A percentile compares a stretch with the other conserved stretches of the same genome.
Evolutionary conservation across 2,888 invertebrate species (phyloP).

Genomic region (Steromphala cineraria): DNA sequence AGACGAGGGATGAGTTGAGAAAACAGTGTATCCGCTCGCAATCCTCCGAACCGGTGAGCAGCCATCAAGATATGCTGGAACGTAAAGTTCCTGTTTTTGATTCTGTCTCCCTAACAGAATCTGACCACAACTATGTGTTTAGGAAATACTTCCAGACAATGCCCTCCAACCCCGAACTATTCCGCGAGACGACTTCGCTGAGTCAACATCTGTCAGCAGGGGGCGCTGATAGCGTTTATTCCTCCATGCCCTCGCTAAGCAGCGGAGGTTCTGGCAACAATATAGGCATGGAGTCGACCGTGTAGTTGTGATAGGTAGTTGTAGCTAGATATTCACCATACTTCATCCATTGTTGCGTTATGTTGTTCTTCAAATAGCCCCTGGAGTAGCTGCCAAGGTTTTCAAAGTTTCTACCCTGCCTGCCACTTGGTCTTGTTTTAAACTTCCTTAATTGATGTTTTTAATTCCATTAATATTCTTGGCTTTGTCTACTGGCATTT

Average conservation of each 20-base stretch:
- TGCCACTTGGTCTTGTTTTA: too few species aligned
- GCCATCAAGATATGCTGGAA: conserved; percentile 45
- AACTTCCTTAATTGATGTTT: too few species aligned
- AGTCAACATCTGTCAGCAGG: conserved; percentile 37
- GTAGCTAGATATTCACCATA: too few species aligned
- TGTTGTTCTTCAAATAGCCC: too few species aligned
- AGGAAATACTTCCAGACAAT: conserved; percentile 64
- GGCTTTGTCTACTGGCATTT: too few species aligned
- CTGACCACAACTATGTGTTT: conserved; percentile 67
- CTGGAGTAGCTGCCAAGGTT: too few species aligned
- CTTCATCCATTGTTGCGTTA: too few species aligned
- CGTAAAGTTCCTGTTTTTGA: conserved; percentile 54
- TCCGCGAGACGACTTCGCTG: not conserved
- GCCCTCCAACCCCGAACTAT: conserved; percentile 50
- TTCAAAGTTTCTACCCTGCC: too few species aligned
- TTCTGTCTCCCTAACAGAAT: conserved; percentile 59
- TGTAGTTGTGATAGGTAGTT: conserved; percentile 12
- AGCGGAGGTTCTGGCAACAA: conserved; percentile 32
- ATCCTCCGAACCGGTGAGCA: conserved; percentile 38
- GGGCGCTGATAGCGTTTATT: conserved; percentile 41
- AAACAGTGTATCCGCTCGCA: conserved; percentile 27
- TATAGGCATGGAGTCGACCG: conserved; percentile 47
- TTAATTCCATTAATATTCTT: too few species aligned
- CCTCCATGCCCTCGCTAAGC: conserved; percentile 43
- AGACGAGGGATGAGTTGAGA: conserved; percentile 39